Evolutionary conservation across 2,888 invertebrate species (phyloP).

Genomic region (Pycnomerus fuliginosus): DNA sequence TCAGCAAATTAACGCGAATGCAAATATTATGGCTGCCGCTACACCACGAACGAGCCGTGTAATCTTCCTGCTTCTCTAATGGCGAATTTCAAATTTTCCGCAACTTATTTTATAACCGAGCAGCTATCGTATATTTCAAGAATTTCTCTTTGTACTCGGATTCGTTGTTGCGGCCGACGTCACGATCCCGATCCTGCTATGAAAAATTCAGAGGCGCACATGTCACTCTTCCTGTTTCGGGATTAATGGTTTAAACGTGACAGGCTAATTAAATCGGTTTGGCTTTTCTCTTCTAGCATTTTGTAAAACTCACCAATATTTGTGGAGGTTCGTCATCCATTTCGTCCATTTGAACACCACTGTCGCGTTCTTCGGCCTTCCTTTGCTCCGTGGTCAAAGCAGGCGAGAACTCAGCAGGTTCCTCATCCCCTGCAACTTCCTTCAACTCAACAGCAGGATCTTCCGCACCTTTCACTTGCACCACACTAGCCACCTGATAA

Average conservation of each 20-base stretch:
- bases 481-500: slow-evolving; percentile 42
- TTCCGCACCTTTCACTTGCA: slow-evolving; percentile 36
- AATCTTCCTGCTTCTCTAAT: slow-evolving; percentile 8
- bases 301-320: slow-evolving; percentile 11
- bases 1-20: slow-evolving; percentile 26
- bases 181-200: slow-evolving; percentile 17
- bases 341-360: slow-evolving; percentile 11
- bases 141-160: slow-evolving; percentile 23
- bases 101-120: slow-evolving; percentile 18
- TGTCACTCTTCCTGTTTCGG: too few species aligned
- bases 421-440: slow-evolving; percentile 4
- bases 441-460: slow-evolving; percentile 13
- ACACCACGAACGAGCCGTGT: slow-evolving; percentile 18
- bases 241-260: too few species aligned
- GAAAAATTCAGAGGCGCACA: too few species aligned
- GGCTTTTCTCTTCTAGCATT: too few species aligned
- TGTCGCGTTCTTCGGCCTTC: slow-evolving; percentile 38
- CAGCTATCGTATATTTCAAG: slow-evolving; percentile 18
- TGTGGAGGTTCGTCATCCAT: slow-evolving; percentile 9
- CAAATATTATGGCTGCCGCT: slow-evolving; percentile 23
- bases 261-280: too few species aligned
- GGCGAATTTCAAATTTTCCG: slow-evolving; percentile 24
- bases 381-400: slow-evolving; percentile 46
- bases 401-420: slow-evolving; percentile 38
- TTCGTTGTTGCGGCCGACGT: slow-evolving; percentile 9